Percentiles rank a stretch among this genome's conserved stretches.
Evolutionary conservation across 2,888 invertebrate species (phyloP).

Genomic region (Drosophila pullipes): DNA sequence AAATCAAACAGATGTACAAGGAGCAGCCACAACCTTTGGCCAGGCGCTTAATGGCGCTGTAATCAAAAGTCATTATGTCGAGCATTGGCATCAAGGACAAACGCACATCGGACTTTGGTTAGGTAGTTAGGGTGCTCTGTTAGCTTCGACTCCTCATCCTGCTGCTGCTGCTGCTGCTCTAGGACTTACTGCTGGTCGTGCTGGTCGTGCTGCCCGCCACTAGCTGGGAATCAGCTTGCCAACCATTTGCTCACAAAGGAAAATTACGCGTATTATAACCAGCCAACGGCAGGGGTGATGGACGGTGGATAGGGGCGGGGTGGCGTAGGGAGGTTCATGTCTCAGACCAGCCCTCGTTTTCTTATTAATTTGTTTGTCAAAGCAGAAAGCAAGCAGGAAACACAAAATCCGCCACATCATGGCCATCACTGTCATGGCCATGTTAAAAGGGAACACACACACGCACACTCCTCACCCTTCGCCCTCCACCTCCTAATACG

Average conservation of each 20-base stretch:
- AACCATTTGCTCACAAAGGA: conserved; percentile 69
- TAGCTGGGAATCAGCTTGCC: conserved; percentile 44
- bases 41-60: conserved; percentile 75
- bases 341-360: conserved; percentile 64
- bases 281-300: conserved; percentile 6
- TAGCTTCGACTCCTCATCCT: neutral
- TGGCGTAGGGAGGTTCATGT: conserved; percentile 1
- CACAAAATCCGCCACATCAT: conserved; percentile 72
- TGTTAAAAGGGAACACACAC: conserved; percentile 18
- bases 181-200: conserved; percentile 35
- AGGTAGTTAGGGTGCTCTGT: conserved; percentile 22
- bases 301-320: neutral
- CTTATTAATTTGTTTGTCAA: conserved; percentile 79
- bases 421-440: conserved; percentile 33
- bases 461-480: neutral
- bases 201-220: conserved; percentile 47
- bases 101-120: conserved; percentile 24
- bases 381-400: conserved; percentile 55
- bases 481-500: neutral
- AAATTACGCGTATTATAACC: conserved; percentile 80
- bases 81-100: conserved; percentile 72
- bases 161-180: neutral
- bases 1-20: conserved; percentile 77
- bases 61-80: conserved; percentile 79
- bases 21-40: conserved; percentile 32